Conservation (phyloP, 1,140 invertebrate species). For the Thalassaphorura encarpata region DNA sequence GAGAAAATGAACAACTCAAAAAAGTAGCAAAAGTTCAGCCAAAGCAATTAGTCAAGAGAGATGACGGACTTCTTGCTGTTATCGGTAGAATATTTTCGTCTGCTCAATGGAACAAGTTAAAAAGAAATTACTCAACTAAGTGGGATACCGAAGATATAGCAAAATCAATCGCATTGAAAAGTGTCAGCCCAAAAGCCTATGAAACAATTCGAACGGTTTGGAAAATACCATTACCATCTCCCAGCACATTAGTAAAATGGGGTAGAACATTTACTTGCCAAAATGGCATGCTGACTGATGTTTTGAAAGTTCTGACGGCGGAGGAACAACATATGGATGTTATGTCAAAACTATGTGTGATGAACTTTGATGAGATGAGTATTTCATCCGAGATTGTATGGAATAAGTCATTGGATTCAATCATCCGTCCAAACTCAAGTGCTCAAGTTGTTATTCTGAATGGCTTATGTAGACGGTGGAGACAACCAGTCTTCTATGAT, state of each 20-base stretch:
- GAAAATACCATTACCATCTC: constrained; percentile 8
- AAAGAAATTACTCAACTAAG: background rate
- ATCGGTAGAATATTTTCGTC: too few relatives aligned
- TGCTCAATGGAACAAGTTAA: background rate
- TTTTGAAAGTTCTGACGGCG: background rate
- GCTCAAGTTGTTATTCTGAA: constrained; percentile 20
- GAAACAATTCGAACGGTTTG: background rate
- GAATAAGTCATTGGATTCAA: background rate
- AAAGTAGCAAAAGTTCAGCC: too few relatives aligned
- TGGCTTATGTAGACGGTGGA: constrained; percentile 34
- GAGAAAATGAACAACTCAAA: too few relatives aligned
- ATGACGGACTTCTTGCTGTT: too few relatives aligned
- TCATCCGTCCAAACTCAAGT: background rate
- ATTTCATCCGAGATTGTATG: background rate
- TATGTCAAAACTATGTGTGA: background rate
- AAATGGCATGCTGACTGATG: constrained; percentile 6
- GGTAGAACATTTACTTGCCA: background rate
- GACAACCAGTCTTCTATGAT: constrained; percentile 35
- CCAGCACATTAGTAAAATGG: constrained; percentile 3
- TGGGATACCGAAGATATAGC: constrained; percentile 8
- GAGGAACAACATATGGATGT: background rate
- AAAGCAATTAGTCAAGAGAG: too few relatives aligned
- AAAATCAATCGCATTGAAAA: background rate
- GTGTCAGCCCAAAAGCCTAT: constrained; percentile 10
- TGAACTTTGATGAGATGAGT: constrained; percentile 19